phyloP scores from a whole-genome alignment of 2,888 invertebrate species.

The Chymomyza fuscimana region DNA sequence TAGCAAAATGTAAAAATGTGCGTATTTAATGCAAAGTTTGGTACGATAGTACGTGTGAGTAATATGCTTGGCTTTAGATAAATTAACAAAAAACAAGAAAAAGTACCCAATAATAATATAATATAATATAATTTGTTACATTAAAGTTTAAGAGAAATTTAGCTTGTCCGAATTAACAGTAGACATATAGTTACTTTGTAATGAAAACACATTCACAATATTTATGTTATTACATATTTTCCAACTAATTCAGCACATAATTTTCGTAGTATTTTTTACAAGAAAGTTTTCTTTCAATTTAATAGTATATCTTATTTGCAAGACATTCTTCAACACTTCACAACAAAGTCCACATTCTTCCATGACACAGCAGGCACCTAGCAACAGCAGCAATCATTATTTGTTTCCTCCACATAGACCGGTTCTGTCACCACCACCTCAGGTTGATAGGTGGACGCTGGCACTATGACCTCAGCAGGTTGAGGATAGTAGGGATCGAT shows the following conservation, averaged over 20 bases:
- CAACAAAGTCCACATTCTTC: too few relatives aligned
- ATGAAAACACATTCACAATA: background rate
- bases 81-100: constrained; percentile 31
- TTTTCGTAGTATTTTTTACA: too few relatives aligned
- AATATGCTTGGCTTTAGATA: constrained; percentile 66
- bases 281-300: too few relatives aligned
- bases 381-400: too few relatives aligned
- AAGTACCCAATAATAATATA: constrained; percentile 15
- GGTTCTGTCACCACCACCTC: constrained; percentile 54
- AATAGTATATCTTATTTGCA: too few relatives aligned
- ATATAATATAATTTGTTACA: too few relatives aligned
- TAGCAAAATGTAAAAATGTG: background rate
- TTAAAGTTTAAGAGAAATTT: too few relatives aligned
- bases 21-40: background rate
- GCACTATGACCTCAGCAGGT: constrained; percentile 5
- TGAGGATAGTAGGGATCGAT: background rate
- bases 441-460: constrained; percentile 39
- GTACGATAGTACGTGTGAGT: constrained; percentile 62
- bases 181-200: too few relatives aligned
- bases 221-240: constrained; percentile 19
- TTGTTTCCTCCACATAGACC: too few relatives aligned
- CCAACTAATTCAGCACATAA: background rate
- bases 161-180: too few relatives aligned
- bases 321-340: too few relatives aligned
- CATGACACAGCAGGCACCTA: too few relatives aligned